A percentile compares a stretch with the other conserved stretches of the same genome.
Conservation (phyloP, 2,888 invertebrate species). For the Cephus pygmeus region DNA sequence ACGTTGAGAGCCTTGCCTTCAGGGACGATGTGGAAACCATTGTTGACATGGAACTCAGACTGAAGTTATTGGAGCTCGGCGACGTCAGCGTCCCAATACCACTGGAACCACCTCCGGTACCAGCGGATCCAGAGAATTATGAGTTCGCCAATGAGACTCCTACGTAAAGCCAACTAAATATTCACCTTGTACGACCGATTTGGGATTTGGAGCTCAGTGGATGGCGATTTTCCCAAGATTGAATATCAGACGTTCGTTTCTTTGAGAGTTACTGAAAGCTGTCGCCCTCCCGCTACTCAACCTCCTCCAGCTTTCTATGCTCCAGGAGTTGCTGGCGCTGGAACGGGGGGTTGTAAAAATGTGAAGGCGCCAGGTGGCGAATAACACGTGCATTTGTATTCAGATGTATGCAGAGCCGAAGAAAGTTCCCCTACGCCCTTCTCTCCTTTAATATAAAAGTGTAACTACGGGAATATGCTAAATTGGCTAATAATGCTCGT, state of each 20-base stretch:
- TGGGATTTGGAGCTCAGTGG: background rate
- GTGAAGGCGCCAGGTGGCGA: conserved; percentile 23
- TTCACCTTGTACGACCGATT: background rate
- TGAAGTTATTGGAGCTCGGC: conserved; percentile 17
- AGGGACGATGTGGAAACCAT: conserved; percentile 20
- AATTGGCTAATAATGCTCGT: conserved; percentile 24
- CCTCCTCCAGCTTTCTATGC: background rate
- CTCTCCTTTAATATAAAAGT: conserved; percentile 23
- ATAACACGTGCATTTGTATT: conserved; percentile 24
- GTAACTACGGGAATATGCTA: conserved; percentile 26
- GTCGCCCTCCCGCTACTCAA: background rate
- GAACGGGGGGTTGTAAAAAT: conserved; percentile 17
- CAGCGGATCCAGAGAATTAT: conserved; percentile 16
- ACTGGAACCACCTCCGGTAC: conserved; percentile 16
- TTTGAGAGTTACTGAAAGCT: background rate
- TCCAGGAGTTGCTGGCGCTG: background rate
- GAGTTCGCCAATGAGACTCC: conserved; percentile 16
- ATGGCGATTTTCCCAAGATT: background rate
- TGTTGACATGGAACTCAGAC: conserved; percentile 20
- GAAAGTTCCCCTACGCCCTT: conserved; percentile 15
- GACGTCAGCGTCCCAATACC: conserved; percentile 13
- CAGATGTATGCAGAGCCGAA: conserved; percentile 24
- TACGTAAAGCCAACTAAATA: background rate
- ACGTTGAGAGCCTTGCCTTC: conserved; percentile 15
- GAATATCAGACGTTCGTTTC: background rate